Evolutionary conservation across 2,888 invertebrate genomes (phyloP).

Genomic region (Caenorhabditis angaria): DNA sequence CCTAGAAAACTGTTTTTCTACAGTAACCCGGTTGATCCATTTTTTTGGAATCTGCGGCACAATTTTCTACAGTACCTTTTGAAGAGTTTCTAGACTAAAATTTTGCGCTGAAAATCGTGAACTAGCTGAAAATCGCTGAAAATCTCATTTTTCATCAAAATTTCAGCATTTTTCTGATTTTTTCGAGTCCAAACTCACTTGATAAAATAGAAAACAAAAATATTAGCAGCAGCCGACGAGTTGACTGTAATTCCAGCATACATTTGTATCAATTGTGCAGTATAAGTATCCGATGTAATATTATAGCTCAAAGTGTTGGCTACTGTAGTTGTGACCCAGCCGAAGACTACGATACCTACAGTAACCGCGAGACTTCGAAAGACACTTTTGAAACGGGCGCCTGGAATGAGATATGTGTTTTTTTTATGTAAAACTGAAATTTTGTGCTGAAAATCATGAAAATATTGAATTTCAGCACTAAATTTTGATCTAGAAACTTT

Average conservation of each 20-base stretch:
- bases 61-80: too few species aligned
- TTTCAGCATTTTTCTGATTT: background rate
- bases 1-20: too few species aligned
- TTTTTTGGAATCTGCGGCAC: too few species aligned
- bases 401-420: slow-evolving; percentile 11
- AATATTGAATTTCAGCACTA: too few species aligned
- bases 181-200: slow-evolving; percentile 33
- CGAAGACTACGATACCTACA: slow-evolving; percentile 40
- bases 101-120: too few species aligned
- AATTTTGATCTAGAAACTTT: too few species aligned
- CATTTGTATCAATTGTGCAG: slow-evolving; percentile 35
- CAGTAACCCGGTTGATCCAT: too few species aligned
- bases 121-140: too few species aligned
- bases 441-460: too few species aligned
- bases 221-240: slow-evolving; percentile 35
- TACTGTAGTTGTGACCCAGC: slow-evolving; percentile 41
- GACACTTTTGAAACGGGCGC: slow-evolving; percentile 40
- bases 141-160: background rate
- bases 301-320: slow-evolving; percentile 32
- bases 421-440: too few species aligned
- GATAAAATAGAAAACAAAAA: slow-evolving; percentile 45
- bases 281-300: slow-evolving; percentile 16
- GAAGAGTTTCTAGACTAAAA: too few species aligned
- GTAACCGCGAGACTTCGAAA: slow-evolving; percentile 43
- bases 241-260: slow-evolving; percentile 51